phyloP scores from a whole-genome alignment of 2,113 vertebrate species.

The Pseudorasbora parva region DNA sequence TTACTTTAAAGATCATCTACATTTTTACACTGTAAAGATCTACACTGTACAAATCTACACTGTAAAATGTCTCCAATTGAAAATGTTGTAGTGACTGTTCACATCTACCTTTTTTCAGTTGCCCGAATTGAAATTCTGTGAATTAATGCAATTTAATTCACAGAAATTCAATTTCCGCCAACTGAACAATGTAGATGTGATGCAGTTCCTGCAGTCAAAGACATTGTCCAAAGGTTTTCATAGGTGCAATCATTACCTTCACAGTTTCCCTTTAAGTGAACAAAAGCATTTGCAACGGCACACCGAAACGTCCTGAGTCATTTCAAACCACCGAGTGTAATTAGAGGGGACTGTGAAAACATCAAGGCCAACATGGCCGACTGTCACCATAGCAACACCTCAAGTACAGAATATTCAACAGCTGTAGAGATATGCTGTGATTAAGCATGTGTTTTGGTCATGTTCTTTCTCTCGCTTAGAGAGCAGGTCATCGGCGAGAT shows the following conservation, averaged over 20 bases:
- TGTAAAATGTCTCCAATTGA: no score
- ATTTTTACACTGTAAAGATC: no score
- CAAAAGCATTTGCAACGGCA: slow-evolving; percentile 60
- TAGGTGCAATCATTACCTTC: slow-evolving; percentile 4
- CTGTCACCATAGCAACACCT: slow-evolving; percentile 71
- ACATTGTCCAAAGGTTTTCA: slow-evolving; percentile 5
- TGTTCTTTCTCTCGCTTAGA: slow-evolving; percentile 37
- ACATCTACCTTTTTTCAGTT: no score
- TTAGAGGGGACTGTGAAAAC: slow-evolving; percentile 54
- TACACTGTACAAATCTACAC: no score
- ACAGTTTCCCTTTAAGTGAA: not conserved
- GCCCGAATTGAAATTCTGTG: no score
- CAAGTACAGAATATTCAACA: slow-evolving; percentile 59
- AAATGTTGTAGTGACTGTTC: no score
- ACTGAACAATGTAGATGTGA: no score
- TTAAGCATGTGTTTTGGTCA: slow-evolving; percentile 69
- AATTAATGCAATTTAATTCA: no score
- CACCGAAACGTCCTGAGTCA: slow-evolving; percentile 69
- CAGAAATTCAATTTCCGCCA: no score
- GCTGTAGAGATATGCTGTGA: slow-evolving; percentile 68
- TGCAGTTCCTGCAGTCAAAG: no score
- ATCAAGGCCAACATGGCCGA: slow-evolving; percentile 54
- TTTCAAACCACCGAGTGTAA: slow-evolving; percentile 54
- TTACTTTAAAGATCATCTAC: not conserved
- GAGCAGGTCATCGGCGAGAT: slow-evolving; percentile 12